Base-by-base conservation (phyloP, 2,888 invertebrate species). In the Coremacera marginata region DNA sequence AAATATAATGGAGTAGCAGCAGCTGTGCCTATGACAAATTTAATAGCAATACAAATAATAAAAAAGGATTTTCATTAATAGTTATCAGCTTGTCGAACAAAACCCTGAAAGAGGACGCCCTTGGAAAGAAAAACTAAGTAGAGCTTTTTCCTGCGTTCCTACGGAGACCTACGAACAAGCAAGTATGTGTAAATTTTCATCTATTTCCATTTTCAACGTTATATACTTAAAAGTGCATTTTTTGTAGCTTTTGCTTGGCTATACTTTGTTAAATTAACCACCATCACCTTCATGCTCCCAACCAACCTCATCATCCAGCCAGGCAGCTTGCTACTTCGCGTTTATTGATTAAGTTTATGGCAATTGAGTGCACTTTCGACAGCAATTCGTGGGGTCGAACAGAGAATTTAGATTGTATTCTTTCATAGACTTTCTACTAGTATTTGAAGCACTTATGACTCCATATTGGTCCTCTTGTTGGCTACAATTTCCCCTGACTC, bases 321-420 rank as follows among this genome's bases (percentile, higher is more conserved):
- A 25, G 9, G 9, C 27, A 19, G 8, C 8, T 55, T 55, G n/a
- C 55, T 22, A 62, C 60, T 16, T 62, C 60, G 27, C 27, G 9
- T 62, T 62, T 62, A 62, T 62, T 62, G 60, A 62, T 62, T 62
- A 27, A 62, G 22, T 27, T 62, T 44, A 44, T 44, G 44, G 44
- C 44, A 44, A 44, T 44, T 27, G 27, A 62, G 60, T 62, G 60
- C 60, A 31, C 22, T 25, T 62, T 16, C 60, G 31, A 62, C 22
- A 55, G 14, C 60, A 62, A 25, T 62, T 62, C 22, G 27, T 62
- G 9, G 27, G 9, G 25, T 14, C 60, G 27, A 14, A 62, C 5
- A n/a, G 22, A 19, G 25, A 27, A 27, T 62, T 27, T 62, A 5
- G 1, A 16, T 62, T 62, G 9, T 62, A 16, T 22, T 9, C 27